A percentile compares a stretch with the other conserved stretches of the same genome.
Conservation (phyloP, 1,140 invertebrate genomes). For the Polypedilum pembai region DNA sequence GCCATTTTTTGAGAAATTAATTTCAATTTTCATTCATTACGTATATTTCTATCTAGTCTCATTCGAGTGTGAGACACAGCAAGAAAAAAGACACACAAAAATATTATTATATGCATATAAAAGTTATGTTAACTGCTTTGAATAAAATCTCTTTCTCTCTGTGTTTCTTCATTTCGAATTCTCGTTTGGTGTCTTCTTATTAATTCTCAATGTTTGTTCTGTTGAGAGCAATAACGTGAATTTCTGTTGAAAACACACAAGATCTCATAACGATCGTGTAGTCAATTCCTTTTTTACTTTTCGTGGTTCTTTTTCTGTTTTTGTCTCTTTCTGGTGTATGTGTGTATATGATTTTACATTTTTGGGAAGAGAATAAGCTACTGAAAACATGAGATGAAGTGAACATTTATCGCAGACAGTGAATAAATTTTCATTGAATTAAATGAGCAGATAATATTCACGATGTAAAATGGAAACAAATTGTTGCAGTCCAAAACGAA, state of each 20-base stretch:
- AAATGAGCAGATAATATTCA: constrained; percentile 14
- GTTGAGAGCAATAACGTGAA: neutral
- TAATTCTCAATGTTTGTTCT: neutral
- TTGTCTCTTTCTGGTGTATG: neutral
- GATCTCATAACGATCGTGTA: constrained; percentile 16
- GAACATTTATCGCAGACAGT: constrained; percentile 16
- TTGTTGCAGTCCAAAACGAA: no score
- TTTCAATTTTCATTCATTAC: constrained; percentile 33
- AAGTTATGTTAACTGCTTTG: constrained; percentile 7
- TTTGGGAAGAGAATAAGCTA: constrained; percentile 10
- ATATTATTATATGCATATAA: constrained; percentile 20
- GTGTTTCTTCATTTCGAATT: constrained; percentile 11
- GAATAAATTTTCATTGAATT: constrained; percentile 10
- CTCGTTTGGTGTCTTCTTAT: constrained; percentile 8
- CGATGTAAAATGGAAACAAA: constrained; percentile 1
- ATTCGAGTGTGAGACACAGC: neutral
- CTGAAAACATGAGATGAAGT: constrained; percentile 17
- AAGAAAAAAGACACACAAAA: constrained; percentile 6
- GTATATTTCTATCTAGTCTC: neutral
- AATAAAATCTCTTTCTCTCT: neutral
- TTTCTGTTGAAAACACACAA: constrained; percentile 6
- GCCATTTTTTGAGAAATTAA: constrained; percentile 31
- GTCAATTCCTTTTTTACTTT: constrained; percentile 1
- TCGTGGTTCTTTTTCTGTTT: no score
- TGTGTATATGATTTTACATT: no score